Conservation (phyloP, 2,888 invertebrate genomes). For the Prosapia bicincta region DNA sequence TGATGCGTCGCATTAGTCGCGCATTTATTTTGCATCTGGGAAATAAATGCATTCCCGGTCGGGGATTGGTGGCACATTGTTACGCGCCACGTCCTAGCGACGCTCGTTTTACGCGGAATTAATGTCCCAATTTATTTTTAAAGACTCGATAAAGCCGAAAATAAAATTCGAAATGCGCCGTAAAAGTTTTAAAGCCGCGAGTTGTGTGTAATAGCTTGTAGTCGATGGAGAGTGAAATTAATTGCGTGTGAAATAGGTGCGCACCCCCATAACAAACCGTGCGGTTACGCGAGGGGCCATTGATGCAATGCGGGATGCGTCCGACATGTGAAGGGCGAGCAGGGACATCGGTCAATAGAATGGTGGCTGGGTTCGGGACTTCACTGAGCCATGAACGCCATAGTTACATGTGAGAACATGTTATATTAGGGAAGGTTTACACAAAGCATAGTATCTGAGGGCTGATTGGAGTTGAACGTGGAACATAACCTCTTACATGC, state of each 20-base stretch:
- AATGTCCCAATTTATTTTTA: not conserved
- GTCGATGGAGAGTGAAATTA: not conserved
- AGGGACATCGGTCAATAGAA: no score
- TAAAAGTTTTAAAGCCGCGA: not conserved
- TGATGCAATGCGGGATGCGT: not conserved
- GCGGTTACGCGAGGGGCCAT: not conserved
- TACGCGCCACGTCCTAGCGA: not conserved
- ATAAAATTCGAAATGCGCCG: not conserved
- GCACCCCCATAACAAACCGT: not conserved
- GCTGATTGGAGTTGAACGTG: no score
- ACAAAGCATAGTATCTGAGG: no score
- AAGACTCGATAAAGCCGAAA: not conserved
- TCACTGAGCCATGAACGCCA: no score
- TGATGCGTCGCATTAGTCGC: no score
- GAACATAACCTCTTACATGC: no score
- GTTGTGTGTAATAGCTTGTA: not conserved
- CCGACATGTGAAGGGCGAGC: no score
- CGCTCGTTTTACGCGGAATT: not conserved
- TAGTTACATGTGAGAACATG: no score
- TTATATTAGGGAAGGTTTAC: no score
- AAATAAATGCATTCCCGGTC: not conserved
- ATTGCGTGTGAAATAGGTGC: not conserved
- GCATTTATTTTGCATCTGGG: not conserved
- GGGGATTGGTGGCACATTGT: not conserved
- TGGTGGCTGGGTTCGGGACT: no score